These are phyloP conservation scores for Rhynchomys soricoides DNA, from an alignment of 2,113 vertebrate genomes.

Conservation along the genomic window DNA sequence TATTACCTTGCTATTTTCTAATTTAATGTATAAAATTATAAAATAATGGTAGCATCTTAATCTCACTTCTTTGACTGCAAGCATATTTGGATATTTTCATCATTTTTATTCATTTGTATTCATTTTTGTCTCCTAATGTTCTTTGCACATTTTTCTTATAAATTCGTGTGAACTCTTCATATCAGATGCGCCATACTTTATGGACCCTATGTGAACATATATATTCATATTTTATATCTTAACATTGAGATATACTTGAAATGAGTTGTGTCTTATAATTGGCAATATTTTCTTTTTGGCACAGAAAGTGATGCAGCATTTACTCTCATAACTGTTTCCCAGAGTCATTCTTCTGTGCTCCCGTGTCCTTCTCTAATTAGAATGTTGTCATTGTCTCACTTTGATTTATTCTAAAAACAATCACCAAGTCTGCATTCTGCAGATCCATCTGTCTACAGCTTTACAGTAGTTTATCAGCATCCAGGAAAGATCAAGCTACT, in stretches of 20 bases:
- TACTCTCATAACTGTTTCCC: neutral
- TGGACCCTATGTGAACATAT: neutral
- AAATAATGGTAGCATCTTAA: conserved; percentile 31
- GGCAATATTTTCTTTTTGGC: neutral
- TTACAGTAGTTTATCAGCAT: neutral
- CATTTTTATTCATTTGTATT: neutral
- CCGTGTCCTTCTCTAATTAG: neutral
- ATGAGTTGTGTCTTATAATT: conserved; percentile 7
- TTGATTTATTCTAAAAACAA: conserved; percentile 8
- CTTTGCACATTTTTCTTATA: neutral
- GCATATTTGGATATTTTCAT: conserved; percentile 29
- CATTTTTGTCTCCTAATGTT: neutral
- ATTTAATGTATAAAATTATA: neutral
- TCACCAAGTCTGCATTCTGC: conserved; percentile 19
- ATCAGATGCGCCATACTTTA: neutral
- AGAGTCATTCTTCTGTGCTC: neutral
- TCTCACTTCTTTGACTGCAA: conserved; percentile 36
- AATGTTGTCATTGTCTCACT: neutral
- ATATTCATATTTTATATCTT: conserved; percentile 42
- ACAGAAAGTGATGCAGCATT: conserved; percentile 29
- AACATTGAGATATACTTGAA: neutral
- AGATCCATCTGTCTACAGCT: neutral
- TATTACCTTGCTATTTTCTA: neutral
- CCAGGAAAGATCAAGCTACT: conserved; percentile 35
- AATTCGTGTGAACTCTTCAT: neutral